These are phyloP conservation scores for Eulemur rubriventer DNA, from an alignment of 2,797 vertebrate species.

Conservation along the genomic window DNA sequence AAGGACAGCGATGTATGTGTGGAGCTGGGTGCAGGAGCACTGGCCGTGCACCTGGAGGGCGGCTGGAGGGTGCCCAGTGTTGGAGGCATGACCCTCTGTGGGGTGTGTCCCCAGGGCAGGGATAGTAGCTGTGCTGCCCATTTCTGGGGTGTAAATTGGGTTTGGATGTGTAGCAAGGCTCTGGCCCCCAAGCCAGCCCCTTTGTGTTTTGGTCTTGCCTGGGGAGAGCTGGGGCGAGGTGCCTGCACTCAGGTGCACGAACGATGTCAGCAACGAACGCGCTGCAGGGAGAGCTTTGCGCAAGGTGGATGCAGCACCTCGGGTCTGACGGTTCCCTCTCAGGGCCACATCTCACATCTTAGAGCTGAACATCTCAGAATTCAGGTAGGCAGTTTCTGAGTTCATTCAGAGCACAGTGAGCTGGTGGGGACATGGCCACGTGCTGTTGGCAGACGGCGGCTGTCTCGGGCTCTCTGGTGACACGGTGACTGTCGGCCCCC, in stretches of 20 bases:
- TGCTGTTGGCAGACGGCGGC: rapidly evolving
- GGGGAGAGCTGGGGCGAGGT: neutral
- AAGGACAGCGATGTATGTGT: neutral
- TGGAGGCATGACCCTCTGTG: neutral
- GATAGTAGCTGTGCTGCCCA: rapidly evolving
- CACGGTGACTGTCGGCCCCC: neutral
- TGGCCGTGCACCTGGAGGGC: rapidly evolving
- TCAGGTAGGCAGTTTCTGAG: neutral
- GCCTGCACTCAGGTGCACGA: rapidly evolving
- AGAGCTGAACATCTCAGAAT: neutral
- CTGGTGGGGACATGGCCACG: neutral
- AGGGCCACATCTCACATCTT: neutral
- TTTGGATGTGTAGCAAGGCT: rapidly evolving
- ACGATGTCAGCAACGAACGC: rapidly evolving
- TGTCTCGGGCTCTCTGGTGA: neutral
- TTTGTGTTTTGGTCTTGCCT: neutral
- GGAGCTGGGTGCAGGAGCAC: rapidly evolving
- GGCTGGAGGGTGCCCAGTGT: rapidly evolving
- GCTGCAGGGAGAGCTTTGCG: neutral
- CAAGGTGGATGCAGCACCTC: rapidly evolving
- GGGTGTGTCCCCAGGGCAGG: neutral
- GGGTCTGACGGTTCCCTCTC: neutral
- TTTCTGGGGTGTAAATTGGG: neutral
- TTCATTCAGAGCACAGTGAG: neutral
- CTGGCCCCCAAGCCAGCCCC: rapidly evolving